Base-by-base conservation (phyloP, 2,888 invertebrate species). In the Spicauda simplicius region DNA sequence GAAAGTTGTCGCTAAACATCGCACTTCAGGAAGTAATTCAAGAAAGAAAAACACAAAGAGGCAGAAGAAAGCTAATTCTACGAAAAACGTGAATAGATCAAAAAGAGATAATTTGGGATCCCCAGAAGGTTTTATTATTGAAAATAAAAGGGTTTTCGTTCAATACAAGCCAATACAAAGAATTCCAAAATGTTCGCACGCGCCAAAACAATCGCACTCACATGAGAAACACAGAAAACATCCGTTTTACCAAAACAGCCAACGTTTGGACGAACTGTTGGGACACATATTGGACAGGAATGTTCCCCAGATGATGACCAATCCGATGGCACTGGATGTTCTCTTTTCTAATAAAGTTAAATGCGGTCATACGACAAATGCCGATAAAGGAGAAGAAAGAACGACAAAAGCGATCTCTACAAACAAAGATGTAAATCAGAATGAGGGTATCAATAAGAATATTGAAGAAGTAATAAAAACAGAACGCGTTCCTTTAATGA, bases 231-330 rank as follows among this genome's bases (percentile, higher is more conserved):
- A 85, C 60, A 57, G 85, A 0, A 87, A 86, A 45, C 85, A 89
- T 73, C 88, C 89, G 0, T 90, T 84, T 57, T 86, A 86, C 30
- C 84, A 89, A 68, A 83, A 87, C 41, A 80, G 83, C 0, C 86
- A 88, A 72, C 75, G 79, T 45, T 55, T 89, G 0, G 88, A 89
- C n/a, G 79, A 87, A 14, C 55, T 88, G 0, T 52, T 88, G 1
- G 86, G 85, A 18, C 76, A 73, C 8, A 77, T 87, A 60, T 58
- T 85, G 0, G 79, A 82, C n/a, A 83, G 78, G 37, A 81, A 80
- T 25, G 12, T 84, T 18, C 58, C 57, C 14, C 52, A 64, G 41
- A 53, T 41, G 41, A 53, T 41, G 16, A 58, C 18, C 3, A 14
- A 58, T 37, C 25, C 37, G 5, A 0, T 57, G 2, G 41, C 16